phyloP scores from a whole-genome alignment of 2,888 invertebrate genomes.

The Habroteleia sp. region DNA sequence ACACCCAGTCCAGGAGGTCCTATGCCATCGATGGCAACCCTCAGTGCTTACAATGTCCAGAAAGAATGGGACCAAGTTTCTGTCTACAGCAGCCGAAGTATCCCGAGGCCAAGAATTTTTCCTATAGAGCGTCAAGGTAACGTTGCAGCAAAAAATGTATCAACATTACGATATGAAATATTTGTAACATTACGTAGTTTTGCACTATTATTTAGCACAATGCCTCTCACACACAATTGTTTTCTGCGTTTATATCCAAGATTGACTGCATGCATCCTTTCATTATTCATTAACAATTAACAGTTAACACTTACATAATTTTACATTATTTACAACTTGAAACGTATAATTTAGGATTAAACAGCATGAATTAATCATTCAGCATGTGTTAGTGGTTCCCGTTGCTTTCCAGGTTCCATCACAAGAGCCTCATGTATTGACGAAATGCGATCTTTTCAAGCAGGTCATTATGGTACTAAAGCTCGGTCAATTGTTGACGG shows the following conservation, averaged over 20 bases:
- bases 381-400: conserved; percentile 51
- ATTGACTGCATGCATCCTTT: too few relatives aligned
- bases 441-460: conserved; percentile 87
- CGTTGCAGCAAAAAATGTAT: too few relatives aligned
- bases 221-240: too few relatives aligned
- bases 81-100: conserved; percentile 94
- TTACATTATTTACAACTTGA: too few relatives aligned
- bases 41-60: conserved; percentile 92
- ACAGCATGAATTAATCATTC: conserved; percentile 9
- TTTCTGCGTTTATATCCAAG: too few relatives aligned
- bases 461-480: conserved; percentile 87
- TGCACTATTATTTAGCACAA: too few relatives aligned
- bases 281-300: too few relatives aligned
- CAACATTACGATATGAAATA: too few relatives aligned
- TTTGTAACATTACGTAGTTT: too few relatives aligned
- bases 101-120: conserved; percentile 93
- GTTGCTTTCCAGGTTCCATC: conserved; percentile 73
- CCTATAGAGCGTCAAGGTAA: conserved; percentile 84
- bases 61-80: conserved; percentile 95
- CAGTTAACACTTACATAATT: too few relatives aligned
- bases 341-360: too few relatives aligned
- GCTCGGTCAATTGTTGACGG: conserved; percentile 87
- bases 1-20: conserved; percentile 91
- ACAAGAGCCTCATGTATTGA: conserved; percentile 83
- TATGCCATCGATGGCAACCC: conserved; percentile 88